Evolutionary conservation across 2,888 invertebrate genomes (phyloP), one percentile per base, ranked within the genome.

Genomic region (Abrostola tripartita): DNA sequence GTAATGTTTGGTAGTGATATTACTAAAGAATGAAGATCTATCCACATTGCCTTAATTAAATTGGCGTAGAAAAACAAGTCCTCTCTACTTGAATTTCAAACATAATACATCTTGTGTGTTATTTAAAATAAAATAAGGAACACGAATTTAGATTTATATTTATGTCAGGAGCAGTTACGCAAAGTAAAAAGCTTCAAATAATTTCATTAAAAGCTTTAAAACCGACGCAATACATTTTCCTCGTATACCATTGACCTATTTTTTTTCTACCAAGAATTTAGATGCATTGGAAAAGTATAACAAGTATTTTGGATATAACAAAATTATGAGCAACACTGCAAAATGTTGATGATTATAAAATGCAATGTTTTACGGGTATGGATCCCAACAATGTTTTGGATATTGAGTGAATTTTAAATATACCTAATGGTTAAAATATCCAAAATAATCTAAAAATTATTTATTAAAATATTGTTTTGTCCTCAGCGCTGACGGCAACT

Each of bases 401-500:
- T 1, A 24, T 24, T 24, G 47, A 47, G 14, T 47, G 7, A 47
- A 14, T 47, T 24, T 24, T 24, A 14, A 24, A 7, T 24, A n/a
- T n/a, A n/a, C n/a, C n/a, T n/a, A n/a, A n/a, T n/a, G n/a, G n/a
- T 40, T 11, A 10, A 52, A 38, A 38, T 14, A 38, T n/a, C n/a
- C n/a, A n/a, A n/a, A n/a, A n/a, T n/a, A n/a, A n/a, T n/a, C n/a
- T n/a, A n/a, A n/a, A n/a, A n/a, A n/a, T n/a, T n/a, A n/a, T n/a
- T n/a, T n/a, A n/a, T n/a, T n/a, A n/a, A n/a, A n/a, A n/a, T 52
- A 0, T 8, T 24, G 5, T n/a, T 74, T 80, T 81, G 56, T 90
- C 72, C 82, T 2, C 95, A 99, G 99, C 92, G 99, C 99, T 81
- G 99, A 99, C 90, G 99, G 99, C 75, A 99, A 99, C 95, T 99